Conservation (phyloP, 2,797 vertebrate species). For the Cynopterus sphinx region DNA sequence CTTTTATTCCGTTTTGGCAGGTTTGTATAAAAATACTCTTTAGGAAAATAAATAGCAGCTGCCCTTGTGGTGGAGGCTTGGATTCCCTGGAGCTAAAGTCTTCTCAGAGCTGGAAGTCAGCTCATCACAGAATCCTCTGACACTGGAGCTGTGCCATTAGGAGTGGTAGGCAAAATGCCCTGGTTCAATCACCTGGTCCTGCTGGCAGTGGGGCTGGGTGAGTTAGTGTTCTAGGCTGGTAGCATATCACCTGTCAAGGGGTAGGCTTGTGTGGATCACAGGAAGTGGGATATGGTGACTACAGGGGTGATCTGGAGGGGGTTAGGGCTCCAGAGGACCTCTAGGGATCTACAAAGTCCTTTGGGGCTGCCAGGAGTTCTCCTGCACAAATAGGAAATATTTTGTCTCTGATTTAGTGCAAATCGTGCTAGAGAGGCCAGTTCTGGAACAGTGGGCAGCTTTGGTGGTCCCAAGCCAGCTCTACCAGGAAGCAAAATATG, state of each 20-base stretch:
- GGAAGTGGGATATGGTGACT: background rate
- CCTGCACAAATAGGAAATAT: slow-evolving; percentile 33
- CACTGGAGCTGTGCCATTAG: background rate
- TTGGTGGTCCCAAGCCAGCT: background rate
- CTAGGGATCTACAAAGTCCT: background rate
- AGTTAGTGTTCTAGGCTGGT: slow-evolving; percentile 74
- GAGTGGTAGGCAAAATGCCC: slow-evolving; percentile 9
- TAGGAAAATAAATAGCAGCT: slow-evolving; percentile 82
- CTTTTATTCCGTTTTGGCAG: slow-evolving; percentile 75
- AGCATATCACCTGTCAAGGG: background rate
- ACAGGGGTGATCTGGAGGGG: background rate
- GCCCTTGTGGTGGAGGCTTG: slow-evolving; percentile 48
- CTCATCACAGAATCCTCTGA: slow-evolving; percentile 61
- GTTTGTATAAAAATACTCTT: slow-evolving; percentile 81
- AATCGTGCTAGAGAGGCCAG: slow-evolving; percentile 51
- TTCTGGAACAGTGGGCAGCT: slow-evolving; percentile 35
- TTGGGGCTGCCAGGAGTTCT: slow-evolving; percentile 14
- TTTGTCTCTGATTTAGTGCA: slow-evolving; percentile 61
- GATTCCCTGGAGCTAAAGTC: slow-evolving; percentile 46
- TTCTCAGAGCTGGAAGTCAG: slow-evolving; percentile 65
- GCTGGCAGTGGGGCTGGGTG: slow-evolving; percentile 66
- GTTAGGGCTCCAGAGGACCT: background rate
- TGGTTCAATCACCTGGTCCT: slow-evolving; percentile 52
- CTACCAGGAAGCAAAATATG: background rate
- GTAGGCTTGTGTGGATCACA: background rate